These are phyloP conservation scores for Engystomops pustulosus DNA, from an alignment of 2,113 vertebrate species.

Conservation along the genomic window DNA sequence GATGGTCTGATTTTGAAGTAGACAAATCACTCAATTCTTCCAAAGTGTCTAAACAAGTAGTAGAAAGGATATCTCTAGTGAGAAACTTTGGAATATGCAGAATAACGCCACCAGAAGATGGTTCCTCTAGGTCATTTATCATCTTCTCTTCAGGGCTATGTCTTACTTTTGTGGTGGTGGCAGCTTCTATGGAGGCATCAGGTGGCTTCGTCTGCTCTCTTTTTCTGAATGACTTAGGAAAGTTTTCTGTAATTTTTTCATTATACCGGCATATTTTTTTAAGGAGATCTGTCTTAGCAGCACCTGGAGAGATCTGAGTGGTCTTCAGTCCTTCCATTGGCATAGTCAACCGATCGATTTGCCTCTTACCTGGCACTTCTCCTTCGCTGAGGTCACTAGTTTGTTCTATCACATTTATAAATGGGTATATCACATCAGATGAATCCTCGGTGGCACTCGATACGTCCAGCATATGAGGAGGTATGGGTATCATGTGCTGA, in stretches of 20 bases:
- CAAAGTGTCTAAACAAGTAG: background rate
- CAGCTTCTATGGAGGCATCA: background rate
- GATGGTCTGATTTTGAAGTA: background rate
- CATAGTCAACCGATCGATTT: background rate
- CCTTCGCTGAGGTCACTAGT: background rate
- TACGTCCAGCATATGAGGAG: background rate
- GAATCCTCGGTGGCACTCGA: background rate
- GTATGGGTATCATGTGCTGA: background rate
- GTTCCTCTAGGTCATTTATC: background rate
- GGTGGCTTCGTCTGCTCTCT: background rate
- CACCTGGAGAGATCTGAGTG: background rate
- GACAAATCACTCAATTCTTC: slow-evolving; percentile 5
- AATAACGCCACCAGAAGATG: background rate
- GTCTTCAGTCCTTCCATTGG: background rate
- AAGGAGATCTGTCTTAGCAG: background rate
- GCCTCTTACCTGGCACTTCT: background rate
- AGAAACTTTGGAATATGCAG: background rate
- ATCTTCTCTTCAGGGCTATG: background rate
- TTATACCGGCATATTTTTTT: background rate
- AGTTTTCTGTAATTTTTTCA: too few species aligned
- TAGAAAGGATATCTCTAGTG: background rate
- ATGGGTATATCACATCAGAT: background rate
- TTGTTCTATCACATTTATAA: background rate
- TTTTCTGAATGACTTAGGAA: background rate
- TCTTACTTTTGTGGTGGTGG: too few species aligned